Evolutionary conservation across 1,140 invertebrate genomes (phyloP).

Genomic region (Orussus abietinus): DNA sequence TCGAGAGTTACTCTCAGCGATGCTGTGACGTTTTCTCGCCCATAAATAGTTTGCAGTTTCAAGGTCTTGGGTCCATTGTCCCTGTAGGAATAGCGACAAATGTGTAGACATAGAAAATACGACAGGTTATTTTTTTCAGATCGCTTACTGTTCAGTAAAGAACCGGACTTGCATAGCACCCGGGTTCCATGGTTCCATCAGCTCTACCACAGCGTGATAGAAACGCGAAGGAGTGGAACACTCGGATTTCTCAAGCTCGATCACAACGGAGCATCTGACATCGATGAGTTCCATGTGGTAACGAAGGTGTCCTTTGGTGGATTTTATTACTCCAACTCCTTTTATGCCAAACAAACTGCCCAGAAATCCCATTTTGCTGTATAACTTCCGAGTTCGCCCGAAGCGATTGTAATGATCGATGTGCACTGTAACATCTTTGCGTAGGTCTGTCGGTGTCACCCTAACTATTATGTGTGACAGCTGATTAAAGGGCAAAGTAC

Average conservation of each 20-base stretch:
- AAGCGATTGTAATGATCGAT: slow-evolving; percentile 33
- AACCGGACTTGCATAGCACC: slow-evolving; percentile 59
- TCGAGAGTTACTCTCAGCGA: slow-evolving; percentile 56
- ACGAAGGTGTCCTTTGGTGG: slow-evolving; percentile 28
- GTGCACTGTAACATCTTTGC: slow-evolving; percentile 31
- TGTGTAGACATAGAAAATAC: no score
- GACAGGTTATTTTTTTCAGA: slow-evolving; percentile 7
- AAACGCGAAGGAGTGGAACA: slow-evolving; percentile 43
- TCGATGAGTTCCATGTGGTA: slow-evolving; percentile 30
- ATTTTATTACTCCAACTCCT: slow-evolving; percentile 13
- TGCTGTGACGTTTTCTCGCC: slow-evolving; percentile 40
- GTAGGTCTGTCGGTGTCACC: slow-evolving; percentile 50
- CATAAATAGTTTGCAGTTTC: slow-evolving; percentile 51
- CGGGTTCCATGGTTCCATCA: slow-evolving; percentile 62
- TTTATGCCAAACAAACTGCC: slow-evolving; percentile 16
- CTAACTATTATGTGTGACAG: slow-evolving; percentile 71
- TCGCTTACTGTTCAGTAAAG: slow-evolving; percentile 55
- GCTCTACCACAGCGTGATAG: slow-evolving; percentile 58
- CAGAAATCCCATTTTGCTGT: slow-evolving; percentile 10
- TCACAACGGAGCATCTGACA: slow-evolving; percentile 28
- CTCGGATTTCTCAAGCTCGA: slow-evolving; percentile 26
- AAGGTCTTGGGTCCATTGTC: slow-evolving; percentile 48
- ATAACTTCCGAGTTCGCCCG: slow-evolving; percentile 21
- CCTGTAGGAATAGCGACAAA: slow-evolving; percentile 48
- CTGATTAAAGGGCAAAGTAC: slow-evolving; percentile 58